Base-by-base conservation (phyloP, 2,113 vertebrate genomes). In the Myotis lucifugus region DNA sequence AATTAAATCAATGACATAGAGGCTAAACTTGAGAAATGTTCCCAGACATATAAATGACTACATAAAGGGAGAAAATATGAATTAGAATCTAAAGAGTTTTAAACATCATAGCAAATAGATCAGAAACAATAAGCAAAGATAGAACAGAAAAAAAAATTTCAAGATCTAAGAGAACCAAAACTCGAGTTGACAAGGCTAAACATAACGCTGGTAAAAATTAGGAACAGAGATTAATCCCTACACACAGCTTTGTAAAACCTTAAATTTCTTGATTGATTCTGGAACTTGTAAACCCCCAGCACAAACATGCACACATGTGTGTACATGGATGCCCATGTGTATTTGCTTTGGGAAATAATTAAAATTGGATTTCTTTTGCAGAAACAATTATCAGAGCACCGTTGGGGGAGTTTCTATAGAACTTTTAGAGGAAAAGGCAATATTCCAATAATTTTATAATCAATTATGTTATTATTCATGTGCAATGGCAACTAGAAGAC, bases 261-360 rank as follows among this genome's bases (percentile, higher is more conserved):
- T 67, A 67, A 82, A n/a, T 83, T 87, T 90, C 29, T 91, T 85
- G 79, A 91, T 50, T 77, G 27, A 29, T 4, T 4, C 37, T 37
- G 88, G 67, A 66, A 81, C 5, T 89, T 72, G 14, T 70, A 85
- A 66, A 15, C 10, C 56, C 46, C 50, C 11, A 50, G 3, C 67
- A 34, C 10, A 85, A 46, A 74, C 29, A 81, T 6, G 1, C 6
- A 91, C 25, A 40, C 21, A 70, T 12, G 19, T 37, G 19, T 15
- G 54, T 56, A 64, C 40, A 14, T 46, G 17, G 18, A 29, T 17
- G 17, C 34, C 37, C 42, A 64, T 9, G 52, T 25, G 70, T 19
- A 73, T 74, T 90, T 90, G 54, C 37, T 67, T 88, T 93, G 19
- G 83, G 27, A 90, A 87, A 61, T 67, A 92, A 87, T 85, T n/a